A percentile compares a stretch with the other conserved stretches of the same genome.
Evolutionary conservation across 2,888 invertebrate genomes (phyloP).

Genomic region (Erpobdella octoculata): DNA sequence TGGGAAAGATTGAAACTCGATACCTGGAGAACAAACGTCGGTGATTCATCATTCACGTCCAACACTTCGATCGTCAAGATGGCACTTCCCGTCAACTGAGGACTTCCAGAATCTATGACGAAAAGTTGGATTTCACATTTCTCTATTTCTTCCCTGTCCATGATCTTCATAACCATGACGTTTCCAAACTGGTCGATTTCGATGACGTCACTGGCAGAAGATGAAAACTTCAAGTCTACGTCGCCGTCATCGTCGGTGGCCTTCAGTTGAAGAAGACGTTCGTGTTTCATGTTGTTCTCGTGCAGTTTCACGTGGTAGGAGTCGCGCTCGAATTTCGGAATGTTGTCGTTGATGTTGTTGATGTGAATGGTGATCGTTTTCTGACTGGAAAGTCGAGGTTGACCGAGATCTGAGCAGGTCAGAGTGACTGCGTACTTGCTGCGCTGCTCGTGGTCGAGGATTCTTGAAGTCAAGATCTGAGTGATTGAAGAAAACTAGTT

Average conservation of each 20-base stretch:
- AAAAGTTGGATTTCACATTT: conserved; percentile 70
- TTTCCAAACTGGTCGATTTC: conserved; percentile 74
- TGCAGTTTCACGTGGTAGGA: conserved; percentile 20
- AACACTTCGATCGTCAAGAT: conserved; percentile 3
- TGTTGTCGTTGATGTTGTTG: conserved; percentile 30
- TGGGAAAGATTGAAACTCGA: conserved; percentile 1
- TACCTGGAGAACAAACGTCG: conserved; percentile 1
- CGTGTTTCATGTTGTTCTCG: conserved; percentile 23
- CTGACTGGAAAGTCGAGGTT: neutral
- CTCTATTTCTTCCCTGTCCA: conserved; percentile 38
- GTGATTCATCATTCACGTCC: conserved; percentile 27
- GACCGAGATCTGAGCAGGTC: conserved; percentile 32
- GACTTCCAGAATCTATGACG: conserved; percentile 77
- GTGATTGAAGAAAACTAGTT: conserved; percentile 20
- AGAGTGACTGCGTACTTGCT: conserved; percentile 28
- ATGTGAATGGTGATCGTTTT: conserved; percentile 16
- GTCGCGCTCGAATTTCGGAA: conserved; percentile 16
- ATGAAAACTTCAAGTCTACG: conserved; percentile 39
- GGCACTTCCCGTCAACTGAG: conserved; percentile 44
- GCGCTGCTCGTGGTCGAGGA: conserved; percentile 32
- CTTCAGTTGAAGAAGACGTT: conserved; percentile 31
- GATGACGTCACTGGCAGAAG: conserved; percentile 51
- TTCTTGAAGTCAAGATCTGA: conserved; percentile 30
- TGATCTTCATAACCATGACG: conserved; percentile 35
- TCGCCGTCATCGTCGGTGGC: conserved; percentile 43